Evolutionary conservation across 2,888 invertebrate genomes (phyloP).

Genomic region (Ommatoiulus sabulosus): DNA sequence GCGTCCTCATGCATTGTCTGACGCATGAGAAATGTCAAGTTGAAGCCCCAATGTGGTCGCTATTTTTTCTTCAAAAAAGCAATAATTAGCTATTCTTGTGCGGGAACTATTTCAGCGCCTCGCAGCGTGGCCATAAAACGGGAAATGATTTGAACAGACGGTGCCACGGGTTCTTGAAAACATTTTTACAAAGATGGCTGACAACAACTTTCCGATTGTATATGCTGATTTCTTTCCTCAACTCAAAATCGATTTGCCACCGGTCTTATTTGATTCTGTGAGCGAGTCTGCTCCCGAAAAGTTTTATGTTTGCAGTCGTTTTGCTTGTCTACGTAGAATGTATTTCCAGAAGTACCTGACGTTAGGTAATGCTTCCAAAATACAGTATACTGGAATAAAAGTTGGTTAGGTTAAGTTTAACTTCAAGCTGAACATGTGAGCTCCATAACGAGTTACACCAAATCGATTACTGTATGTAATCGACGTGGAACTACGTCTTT

Average conservation of each 20-base stretch:
- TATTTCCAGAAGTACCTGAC: neutral
- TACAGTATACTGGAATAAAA: too few species aligned
- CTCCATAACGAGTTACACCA: too few species aligned
- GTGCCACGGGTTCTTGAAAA: neutral
- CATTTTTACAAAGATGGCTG: constrained; percentile 26
- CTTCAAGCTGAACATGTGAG: too few species aligned
- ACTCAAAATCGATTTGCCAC: constrained; percentile 20
- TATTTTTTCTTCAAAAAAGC: neutral
- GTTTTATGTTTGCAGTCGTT: neutral
- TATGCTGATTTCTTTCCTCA: neutral
- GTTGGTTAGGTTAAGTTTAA: too few species aligned
- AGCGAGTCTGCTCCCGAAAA: neutral
- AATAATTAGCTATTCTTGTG: neutral
- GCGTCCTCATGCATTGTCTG: neutral
- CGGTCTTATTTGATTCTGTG: neutral
- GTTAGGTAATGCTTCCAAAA: too few species aligned
- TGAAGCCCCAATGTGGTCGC: neutral
- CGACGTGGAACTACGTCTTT: too few species aligned
- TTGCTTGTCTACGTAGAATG: neutral
- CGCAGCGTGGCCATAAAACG: neutral
- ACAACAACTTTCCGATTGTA: neutral
- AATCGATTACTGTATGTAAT: too few species aligned
- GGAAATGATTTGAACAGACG: constrained; percentile 6
- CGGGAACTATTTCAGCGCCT: neutral
- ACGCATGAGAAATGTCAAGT: neutral